Evolutionary conservation across 92 coral and sea anemone genomes (phyloP).

Genomic region (Palythoa heliodiscus): DNA sequence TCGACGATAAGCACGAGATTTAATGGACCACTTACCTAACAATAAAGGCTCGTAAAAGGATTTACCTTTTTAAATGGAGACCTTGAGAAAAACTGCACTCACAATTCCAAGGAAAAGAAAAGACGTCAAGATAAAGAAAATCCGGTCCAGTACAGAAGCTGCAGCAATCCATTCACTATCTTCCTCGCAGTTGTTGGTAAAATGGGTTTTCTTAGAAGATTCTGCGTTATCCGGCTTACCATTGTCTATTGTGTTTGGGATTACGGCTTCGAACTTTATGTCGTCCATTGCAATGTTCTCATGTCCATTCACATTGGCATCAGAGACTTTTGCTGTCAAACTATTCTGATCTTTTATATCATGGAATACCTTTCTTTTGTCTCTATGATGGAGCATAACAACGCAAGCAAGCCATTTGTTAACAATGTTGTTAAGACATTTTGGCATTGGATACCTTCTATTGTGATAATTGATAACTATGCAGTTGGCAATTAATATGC

Average conservation of each 20-base stretch:
- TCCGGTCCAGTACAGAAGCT: not conserved
- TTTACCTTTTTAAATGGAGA: no score
- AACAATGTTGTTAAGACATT: not conserved
- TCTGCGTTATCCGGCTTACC: not conserved
- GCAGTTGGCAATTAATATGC: not conserved
- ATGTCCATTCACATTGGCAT: not conserved
- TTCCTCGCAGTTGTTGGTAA: not conserved
- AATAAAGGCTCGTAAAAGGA: no score
- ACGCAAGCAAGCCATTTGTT: not conserved
- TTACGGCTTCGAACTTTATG: not conserved
- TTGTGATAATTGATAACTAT: not conserved
- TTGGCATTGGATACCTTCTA: conserved; percentile 2
- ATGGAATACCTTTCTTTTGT: not conserved
- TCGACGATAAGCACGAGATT: no score
- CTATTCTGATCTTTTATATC: no score
- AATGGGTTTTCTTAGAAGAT: no score
- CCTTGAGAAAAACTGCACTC: no score
- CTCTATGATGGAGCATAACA: not conserved
- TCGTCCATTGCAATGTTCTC: not conserved
- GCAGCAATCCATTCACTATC: not conserved
- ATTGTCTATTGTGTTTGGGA: no score
- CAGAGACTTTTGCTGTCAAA: not conserved
- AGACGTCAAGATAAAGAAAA: not conserved
- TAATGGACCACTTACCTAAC: no score
- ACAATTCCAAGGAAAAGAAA: not conserved